Base-by-base conservation (phyloP, 1,140 invertebrate species). In the Tenebrio molitor region DNA sequence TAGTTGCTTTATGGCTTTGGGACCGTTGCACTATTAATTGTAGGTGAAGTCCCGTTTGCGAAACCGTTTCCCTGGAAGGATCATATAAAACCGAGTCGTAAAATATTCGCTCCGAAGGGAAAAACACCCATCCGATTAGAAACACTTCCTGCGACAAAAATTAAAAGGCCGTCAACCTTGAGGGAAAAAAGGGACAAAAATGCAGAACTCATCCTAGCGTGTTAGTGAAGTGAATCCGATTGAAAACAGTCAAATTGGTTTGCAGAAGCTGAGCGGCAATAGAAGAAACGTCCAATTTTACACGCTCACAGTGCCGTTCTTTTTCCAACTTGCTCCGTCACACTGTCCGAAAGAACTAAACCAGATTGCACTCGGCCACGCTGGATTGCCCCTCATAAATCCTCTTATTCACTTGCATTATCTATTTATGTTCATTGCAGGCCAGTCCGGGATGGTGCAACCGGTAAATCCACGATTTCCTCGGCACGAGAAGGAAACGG, bases 311-410 rank as follows among this genome's bases (percentile, higher is more conserved):
- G 36, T 19, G 15, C n/a, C 16, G 8, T 39, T 65, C 68, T 39
- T 53, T 58, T 34, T 70, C 50, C 34, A 17, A 39, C 68, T 70
- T 53, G 33, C 25, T 53, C 29, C 29, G 25, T 41, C 33, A 33
- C 33, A 63, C 41, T 66, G 34, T 25, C 23, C 62, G 39, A 50
- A 68, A 46, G 41, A 34, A 34, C 41, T 68, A 50, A 70, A 68
- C n/a, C 62, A 71, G 62, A 74, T 74, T 71, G 71, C 42, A 72
- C 25, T 76, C 70, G 64, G 76, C 39, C 70, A 77, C 69, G 74
- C 42, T 69, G 64, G 71, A 77, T 77, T 53, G 72, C 69, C 66
- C 58, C 71, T 72, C 72, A 74, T 77, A 77, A 77, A 77, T 77
- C 69, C 67, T 69, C 64, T 73, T 69, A 70, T 74, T 74, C 71